A percentile compares a stretch with the other conserved stretches of the same genome.
Evolutionary conservation across 1,140 invertebrate species (phyloP).

Genomic region (Ephestia elutella): DNA sequence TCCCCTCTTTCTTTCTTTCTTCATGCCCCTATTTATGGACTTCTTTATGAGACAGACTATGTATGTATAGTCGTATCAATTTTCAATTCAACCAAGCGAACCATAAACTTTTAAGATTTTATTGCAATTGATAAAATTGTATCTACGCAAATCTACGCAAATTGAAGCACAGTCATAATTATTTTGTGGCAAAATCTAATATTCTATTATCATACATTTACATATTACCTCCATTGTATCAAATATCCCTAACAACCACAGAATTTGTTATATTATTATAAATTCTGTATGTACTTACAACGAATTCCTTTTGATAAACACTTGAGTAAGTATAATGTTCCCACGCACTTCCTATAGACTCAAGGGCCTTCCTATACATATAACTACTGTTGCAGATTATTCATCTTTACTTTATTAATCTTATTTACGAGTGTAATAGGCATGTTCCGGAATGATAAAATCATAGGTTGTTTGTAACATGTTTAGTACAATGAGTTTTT

Average conservation of each 20-base stretch:
- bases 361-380: slow-evolving; percentile 10
- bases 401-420: background rate
- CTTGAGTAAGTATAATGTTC: background rate
- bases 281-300: no score
- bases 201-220: background rate
- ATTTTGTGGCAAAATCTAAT: no score
- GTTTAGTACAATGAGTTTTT: background rate
- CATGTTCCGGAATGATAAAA: slow-evolving; percentile 3
- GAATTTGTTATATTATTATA: no score
- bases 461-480: background rate
- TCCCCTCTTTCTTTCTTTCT: no score
- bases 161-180: no score
- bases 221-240: background rate
- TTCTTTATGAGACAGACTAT: no score
- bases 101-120: no score
- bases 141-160: no score
- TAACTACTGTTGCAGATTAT: slow-evolving; percentile 3
- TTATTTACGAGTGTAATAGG: background rate
- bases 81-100: no score
- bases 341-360: slow-evolving; percentile 5
- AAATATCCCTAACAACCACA: background rate
- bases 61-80: no score
- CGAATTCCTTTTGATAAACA: background rate
- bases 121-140: no score
- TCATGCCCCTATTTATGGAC: no score